Percentiles rank a stretch among this genome's conserved stretches.
These are phyloP conservation scores for Andricus grossulariae DNA, from an alignment of 1,140 invertebrate genomes.

Conservation along the genomic window DNA sequence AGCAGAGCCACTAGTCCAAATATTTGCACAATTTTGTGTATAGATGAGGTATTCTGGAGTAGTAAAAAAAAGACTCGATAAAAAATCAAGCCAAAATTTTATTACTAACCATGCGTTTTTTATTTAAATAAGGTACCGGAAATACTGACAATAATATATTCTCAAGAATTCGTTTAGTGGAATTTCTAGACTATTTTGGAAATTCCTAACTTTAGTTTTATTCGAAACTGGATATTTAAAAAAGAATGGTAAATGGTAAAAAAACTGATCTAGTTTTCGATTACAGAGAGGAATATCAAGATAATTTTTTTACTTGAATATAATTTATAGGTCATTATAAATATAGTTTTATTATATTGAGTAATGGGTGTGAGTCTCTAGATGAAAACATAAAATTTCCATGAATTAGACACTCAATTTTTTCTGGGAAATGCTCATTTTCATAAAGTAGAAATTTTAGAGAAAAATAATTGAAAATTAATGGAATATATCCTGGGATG, in stretches of 20 bases:
- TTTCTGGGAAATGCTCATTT: too few relatives aligned
- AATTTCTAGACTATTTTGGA: too few relatives aligned
- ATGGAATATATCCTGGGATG: too few relatives aligned
- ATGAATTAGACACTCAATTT: too few relatives aligned
- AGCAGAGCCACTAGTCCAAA: not conserved
- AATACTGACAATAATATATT: not conserved
- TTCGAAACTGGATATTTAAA: too few relatives aligned
- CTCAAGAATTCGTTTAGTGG: not conserved
- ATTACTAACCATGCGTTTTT: not conserved
- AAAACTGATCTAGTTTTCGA: not conserved
- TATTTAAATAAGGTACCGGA: not conserved
- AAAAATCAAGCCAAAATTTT: not conserved
- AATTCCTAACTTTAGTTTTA: too few relatives aligned
- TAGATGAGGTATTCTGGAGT: constrained; percentile 18
- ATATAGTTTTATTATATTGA: constrained; percentile 36
- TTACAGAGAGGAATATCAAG: constrained; percentile 31
- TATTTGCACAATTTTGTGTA: not conserved
- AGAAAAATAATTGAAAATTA: too few relatives aligned
- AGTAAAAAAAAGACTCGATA: not conserved
- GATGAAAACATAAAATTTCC: too few relatives aligned
- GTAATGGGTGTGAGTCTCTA: too few relatives aligned
- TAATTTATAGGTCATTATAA: constrained; percentile 31
- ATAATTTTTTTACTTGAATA: constrained; percentile 32
- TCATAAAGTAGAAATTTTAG: too few relatives aligned
- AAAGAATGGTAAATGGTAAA: too few relatives aligned